Evolutionary conservation across 2,888 invertebrate species (phyloP).

Genomic region (Lasioglossum villosulum): DNA sequence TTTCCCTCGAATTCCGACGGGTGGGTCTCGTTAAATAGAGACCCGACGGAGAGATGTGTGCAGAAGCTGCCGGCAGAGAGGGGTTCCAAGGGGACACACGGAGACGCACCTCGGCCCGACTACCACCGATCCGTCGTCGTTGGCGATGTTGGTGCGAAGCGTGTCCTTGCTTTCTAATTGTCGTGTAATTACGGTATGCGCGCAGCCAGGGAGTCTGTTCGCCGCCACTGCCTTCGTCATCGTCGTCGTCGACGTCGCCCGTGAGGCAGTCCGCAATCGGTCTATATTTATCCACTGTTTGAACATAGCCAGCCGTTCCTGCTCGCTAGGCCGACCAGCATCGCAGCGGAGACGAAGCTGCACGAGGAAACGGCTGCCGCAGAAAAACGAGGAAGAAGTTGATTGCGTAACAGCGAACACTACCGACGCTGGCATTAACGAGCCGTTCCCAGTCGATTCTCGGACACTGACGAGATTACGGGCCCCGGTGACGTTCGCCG

Average conservation of each 20-base stretch:
- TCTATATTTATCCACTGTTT: slow-evolving; percentile 73
- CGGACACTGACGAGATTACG: background rate
- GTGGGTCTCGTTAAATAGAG: slow-evolving; percentile 24
- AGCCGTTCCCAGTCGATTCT: background rate
- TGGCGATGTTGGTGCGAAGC: slow-evolving; percentile 48
- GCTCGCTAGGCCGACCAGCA: slow-evolving; percentile 27
- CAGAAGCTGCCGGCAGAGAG: background rate
- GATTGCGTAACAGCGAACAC: slow-evolving; percentile 39
- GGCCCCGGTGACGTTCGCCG: background rate
- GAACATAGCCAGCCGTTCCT: slow-evolving; percentile 46
- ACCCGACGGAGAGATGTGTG: background rate
- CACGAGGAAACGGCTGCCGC: slow-evolving; percentile 37
- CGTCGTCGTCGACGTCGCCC: slow-evolving; percentile 32
- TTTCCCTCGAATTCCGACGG: slow-evolving; percentile 41
- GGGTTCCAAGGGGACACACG: background rate
- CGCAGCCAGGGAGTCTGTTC: slow-evolving; percentile 48
- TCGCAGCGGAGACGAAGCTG: slow-evolving; percentile 7
- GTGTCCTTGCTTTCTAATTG: slow-evolving; percentile 79
- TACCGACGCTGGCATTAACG: background rate
- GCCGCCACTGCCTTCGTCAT: background rate
- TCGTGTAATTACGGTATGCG: slow-evolving; percentile 69
- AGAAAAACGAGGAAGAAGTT: slow-evolving; percentile 33
- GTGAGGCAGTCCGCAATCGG: slow-evolving; percentile 49
- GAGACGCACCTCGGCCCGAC: background rate
- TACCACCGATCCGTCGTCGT: slow-evolving; percentile 3